Evolutionary conservation across 2,888 invertebrate species (phyloP).

Genomic region (Sinohyriopsis cumingii): DNA sequence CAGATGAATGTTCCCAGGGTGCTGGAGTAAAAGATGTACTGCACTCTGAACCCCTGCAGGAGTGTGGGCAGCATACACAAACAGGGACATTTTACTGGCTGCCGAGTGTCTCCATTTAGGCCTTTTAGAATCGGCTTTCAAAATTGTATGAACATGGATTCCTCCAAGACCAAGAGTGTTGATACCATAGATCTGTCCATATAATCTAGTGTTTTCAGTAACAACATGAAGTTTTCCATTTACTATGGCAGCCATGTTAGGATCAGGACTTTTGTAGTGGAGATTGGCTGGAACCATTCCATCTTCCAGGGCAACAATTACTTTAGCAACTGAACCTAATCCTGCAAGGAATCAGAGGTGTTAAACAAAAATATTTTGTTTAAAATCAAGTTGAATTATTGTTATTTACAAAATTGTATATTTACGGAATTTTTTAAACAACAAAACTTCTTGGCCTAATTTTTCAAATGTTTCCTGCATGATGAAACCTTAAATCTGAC

Average conservation of each 20-base stretch:
- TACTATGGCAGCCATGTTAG: constrained; percentile 87
- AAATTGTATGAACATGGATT: constrained; percentile 69
- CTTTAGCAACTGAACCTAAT: constrained; percentile 90
- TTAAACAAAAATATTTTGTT: background rate
- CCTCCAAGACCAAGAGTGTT: constrained; percentile 99
- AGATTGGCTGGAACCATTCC: constrained; percentile 92
- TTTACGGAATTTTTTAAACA: background rate
- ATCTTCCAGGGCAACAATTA: constrained; percentile 93
- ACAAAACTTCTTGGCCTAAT: background rate
- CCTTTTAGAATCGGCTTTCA: constrained; percentile 72
- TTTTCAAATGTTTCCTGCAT: background rate
- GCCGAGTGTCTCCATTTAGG: constrained; percentile 47
- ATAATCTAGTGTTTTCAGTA: constrained; percentile 85
- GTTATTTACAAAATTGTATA: no score
- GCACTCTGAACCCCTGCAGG: constrained; percentile 82
- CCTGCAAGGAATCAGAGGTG: constrained; percentile 73
- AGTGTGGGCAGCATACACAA: constrained; percentile 89
- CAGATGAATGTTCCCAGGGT: constrained; percentile 58
- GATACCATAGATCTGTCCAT: constrained; percentile 91
- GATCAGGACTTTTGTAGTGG: constrained; percentile 88
- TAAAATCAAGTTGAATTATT: no score
- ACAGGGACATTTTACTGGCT: constrained; percentile 78
- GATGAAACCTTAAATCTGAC: no score
- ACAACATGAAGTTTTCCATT: constrained; percentile 87
- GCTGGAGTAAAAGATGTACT: constrained; percentile 83